Evolutionary conservation across 2,888 invertebrate genomes (phyloP), one percentile per base, ranked within the genome.

Genomic region (Notodonta ziczac): DNA sequence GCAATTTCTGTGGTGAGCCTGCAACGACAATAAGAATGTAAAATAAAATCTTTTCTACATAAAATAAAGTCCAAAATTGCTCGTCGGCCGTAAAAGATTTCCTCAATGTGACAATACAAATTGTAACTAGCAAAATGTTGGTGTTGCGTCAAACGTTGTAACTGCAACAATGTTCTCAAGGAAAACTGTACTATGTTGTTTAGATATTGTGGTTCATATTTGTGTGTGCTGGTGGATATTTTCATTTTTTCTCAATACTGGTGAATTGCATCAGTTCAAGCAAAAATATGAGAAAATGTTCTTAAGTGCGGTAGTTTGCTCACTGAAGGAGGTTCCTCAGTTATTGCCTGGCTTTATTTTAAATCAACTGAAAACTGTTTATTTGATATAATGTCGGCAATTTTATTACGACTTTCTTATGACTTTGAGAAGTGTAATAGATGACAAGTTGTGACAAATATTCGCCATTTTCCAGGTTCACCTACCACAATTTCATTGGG

Each of bases 31-130:
- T 5, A 52, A 8, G 12, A 10, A 52, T 4, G 5, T 52, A 12
- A 52, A 52, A 62, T 58, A 12, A 57, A 53, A 55, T 60, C 48
- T 46, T 58, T 58, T 56, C n/a, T 0, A 32, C n/a, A 54, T n/a
- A 8, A 24, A 48, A 72, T 53, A 72, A 69, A 62, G 71, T 66
- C 24, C 35, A 70, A 64, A 74, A 61, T 77, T 46, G 52, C 63
- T 56, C 58, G 56, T 48, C 65, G 58, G 52, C 52, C 39, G 55
- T 60, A 60, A 58, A 67, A 76, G 61, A 76, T 76, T 69, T 73
- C 72, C 60, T 70, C 74, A 62, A 73, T 76, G 81, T 76, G 80
- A 86, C 81, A 85, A 78, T 80, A 83, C 77, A 84, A 80, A 82
- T 80, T 80, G 84, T 81, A 80, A 82, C 76, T 78, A 79, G 77